Conservation (phyloP, 1,140 invertebrate genomes). For the Cecropterus lyciades region DNA sequence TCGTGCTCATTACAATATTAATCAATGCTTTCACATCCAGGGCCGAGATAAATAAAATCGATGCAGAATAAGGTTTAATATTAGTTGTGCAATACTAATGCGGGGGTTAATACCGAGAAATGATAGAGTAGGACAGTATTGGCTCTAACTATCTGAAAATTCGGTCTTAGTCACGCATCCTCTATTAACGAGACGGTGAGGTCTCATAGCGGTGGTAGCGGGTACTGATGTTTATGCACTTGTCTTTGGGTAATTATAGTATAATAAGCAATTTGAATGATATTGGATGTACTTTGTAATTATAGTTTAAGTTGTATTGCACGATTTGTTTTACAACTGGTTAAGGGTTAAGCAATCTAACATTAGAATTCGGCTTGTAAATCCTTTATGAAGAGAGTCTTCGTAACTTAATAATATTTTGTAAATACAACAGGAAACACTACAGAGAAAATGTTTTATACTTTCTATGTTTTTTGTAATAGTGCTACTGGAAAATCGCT, state of each 20-base stretch:
- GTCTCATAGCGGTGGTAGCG: background rate
- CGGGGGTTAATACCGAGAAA: conserved; percentile 47
- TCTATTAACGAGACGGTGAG: conserved; percentile 15
- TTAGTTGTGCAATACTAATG: conserved; percentile 66
- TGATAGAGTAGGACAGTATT: conserved; percentile 52
- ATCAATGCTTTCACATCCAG: conserved; percentile 73
- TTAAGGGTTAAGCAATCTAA: background rate
- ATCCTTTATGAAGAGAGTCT: too few species aligned
- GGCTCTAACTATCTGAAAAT: conserved; percentile 34
- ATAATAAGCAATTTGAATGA: conserved; percentile 2
- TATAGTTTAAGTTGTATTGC: background rate
- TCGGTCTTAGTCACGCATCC: conserved; percentile 36
- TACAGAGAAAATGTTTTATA: too few species aligned
- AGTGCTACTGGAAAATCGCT: too few species aligned
- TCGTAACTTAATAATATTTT: too few species aligned
- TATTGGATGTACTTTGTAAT: background rate
- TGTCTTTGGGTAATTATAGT: background rate
- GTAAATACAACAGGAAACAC: too few species aligned
- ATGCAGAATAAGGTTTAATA: conserved; percentile 62
- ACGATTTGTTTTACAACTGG: background rate
- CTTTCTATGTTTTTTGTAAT: too few species aligned
- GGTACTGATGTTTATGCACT: conserved; percentile 10
- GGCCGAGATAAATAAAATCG: conserved; percentile 60
- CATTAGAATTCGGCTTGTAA: too few species aligned
- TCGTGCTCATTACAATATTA: conserved; percentile 78